phyloP scores from a whole-genome alignment of 1,140 invertebrate genomes.

The Nephila pilipes region DNA sequence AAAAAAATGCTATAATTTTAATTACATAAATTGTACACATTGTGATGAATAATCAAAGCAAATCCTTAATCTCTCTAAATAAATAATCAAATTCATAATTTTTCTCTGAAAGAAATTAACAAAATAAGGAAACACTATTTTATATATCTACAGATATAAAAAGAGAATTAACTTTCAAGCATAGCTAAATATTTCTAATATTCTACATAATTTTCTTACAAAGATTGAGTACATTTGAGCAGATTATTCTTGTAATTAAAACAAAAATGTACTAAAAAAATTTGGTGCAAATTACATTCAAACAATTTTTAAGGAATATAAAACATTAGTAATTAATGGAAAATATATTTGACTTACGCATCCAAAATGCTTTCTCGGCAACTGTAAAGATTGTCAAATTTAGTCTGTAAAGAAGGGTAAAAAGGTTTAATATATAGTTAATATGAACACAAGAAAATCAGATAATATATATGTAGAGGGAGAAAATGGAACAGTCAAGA shows the following conservation, averaged over 20 bases:
- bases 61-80: background rate
- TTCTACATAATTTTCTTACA: background rate
- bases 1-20: background rate
- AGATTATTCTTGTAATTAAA: background rate
- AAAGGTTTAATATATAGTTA: too few relatives aligned
- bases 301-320: too few relatives aligned
- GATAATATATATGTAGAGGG: background rate
- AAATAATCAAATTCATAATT: background rate
- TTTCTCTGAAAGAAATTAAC: background rate
- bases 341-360: constrained; percentile 85
- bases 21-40: background rate
- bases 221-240: too few relatives aligned
- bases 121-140: background rate
- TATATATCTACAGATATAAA: background rate
- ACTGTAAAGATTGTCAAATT: constrained; percentile 98
- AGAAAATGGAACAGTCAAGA: background rate
- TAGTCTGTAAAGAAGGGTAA: constrained; percentile 85
- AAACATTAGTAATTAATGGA: background rate
- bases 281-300: background rate
- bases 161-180: background rate
- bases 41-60: background rate
- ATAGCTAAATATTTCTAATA: background rate
- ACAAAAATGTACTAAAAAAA: background rate
- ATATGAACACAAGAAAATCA: background rate
- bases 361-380: constrained; percentile 94